Conservation (phyloP, 2,888 invertebrate species). For the Lochmaea capreae region DNA sequence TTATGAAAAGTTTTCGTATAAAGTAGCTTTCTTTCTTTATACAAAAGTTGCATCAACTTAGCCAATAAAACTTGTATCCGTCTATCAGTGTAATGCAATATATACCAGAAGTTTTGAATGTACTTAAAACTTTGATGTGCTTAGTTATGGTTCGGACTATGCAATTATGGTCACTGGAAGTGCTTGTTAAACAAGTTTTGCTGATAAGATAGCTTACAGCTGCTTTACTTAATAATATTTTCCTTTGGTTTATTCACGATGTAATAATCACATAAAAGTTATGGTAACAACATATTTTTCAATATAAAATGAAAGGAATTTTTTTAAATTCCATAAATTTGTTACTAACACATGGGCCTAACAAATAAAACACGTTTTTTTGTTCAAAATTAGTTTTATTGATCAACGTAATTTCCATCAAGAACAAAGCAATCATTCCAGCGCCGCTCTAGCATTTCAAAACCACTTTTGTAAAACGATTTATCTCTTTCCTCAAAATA, state of each 20-base stretch:
- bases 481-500: too few species aligned
- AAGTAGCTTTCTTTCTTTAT: neutral
- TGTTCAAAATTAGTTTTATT: too few species aligned
- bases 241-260: neutral
- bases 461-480: too few species aligned
- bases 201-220: neutral
- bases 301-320: neutral
- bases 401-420: too few species aligned
- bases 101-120: slow-evolving; percentile 2
- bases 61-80: neutral
- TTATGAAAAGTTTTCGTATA: neutral
- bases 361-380: too few species aligned
- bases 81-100: slow-evolving; percentile 6
- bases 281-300: neutral
- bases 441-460: too few species aligned
- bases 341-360: too few species aligned
- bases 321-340: too few species aligned
- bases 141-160: neutral
- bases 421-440: too few species aligned
- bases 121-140: neutral
- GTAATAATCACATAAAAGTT: neutral
- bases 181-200: neutral
- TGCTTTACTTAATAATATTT: neutral
- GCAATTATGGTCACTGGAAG: slow-evolving; percentile 4
- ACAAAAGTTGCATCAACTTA: neutral